phyloP scores from a whole-genome alignment of 30 jellyfish, hydroid and myxozoan species.

The Aurelia sp. region DNA sequence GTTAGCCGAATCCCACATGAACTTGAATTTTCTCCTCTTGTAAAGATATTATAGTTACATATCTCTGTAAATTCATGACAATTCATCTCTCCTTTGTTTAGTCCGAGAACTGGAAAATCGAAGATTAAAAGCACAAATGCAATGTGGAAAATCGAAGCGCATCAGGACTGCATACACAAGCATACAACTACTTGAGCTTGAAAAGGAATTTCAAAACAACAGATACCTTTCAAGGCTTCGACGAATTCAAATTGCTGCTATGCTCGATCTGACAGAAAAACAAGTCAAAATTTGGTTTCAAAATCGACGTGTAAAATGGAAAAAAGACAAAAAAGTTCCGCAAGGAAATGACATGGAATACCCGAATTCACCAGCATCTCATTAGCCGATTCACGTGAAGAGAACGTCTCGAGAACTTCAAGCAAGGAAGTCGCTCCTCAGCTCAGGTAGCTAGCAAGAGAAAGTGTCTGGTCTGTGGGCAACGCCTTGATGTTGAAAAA shows the following conservation, averaged over 20 bases:
- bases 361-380: constrained; percentile 72
- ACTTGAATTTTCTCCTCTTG: no score
- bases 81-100: not conserved
- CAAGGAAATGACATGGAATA: constrained; percentile 69
- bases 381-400: not conserved
- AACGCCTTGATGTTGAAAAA: no score
- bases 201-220: constrained; percentile 91
- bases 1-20: no score
- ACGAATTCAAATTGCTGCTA: constrained; percentile 96
- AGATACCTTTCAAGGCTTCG: constrained; percentile 91
- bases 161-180: constrained; percentile 98
- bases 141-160: constrained; percentile 85
- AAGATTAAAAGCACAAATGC: constrained; percentile 64
- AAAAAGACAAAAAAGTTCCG: constrained; percentile 83
- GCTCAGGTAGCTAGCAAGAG: no score
- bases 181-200: constrained; percentile 91
- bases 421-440: no score
- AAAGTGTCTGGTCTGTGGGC: no score
- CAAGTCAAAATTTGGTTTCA: constrained; percentile 98
- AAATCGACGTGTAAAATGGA: constrained; percentile 96
- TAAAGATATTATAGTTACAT: no score
- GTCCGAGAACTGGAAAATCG: constrained; percentile 88
- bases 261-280: constrained; percentile 93
- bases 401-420: not conserved
- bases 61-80: not conserved